phyloP scores from a whole-genome alignment of 23 tunicate genomes.

The Halocynthia aurantium region DNA sequence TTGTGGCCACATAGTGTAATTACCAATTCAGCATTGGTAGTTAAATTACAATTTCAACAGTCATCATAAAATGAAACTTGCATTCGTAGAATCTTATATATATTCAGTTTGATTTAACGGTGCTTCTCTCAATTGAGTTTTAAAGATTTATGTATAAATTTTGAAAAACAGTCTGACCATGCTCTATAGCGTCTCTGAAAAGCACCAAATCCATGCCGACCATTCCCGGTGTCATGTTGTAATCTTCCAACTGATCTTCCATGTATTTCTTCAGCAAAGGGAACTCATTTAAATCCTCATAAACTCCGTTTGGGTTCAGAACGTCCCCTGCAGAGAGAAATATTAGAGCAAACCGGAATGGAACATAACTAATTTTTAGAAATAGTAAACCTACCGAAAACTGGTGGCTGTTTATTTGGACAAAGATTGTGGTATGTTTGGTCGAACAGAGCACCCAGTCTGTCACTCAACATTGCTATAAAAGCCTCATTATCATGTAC shows the following conservation, averaged over 20 bases:
- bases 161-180: slow-evolving; percentile 29
- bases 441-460: slow-evolving; percentile 83
- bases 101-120: too few species aligned
- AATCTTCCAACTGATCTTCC: slow-evolving; percentile 98
- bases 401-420: slow-evolving; percentile 84
- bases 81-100: too few species aligned
- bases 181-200: slow-evolving; percentile 95
- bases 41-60: too few species aligned
- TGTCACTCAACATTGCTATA: slow-evolving; percentile 64
- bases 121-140: too few species aligned
- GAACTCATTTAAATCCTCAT: slow-evolving; percentile 77
- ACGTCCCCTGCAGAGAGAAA: slow-evolving; percentile 58
- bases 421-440: slow-evolving; percentile 91
- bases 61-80: too few species aligned
- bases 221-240: slow-evolving; percentile 93
- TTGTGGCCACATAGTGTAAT: too few species aligned
- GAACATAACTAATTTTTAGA: neutral
- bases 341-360: neutral
- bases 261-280: slow-evolving; percentile 73
- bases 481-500: slow-evolving; percentile 72
- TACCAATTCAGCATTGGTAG: too few species aligned
- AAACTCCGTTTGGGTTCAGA: slow-evolving; percentile 61
- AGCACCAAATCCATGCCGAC: slow-evolving; percentile 88
- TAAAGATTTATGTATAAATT: neutral
- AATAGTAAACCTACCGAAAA: slow-evolving; percentile 47